These are phyloP conservation scores for Dasyprocta punctata DNA, from an alignment of 2,113 vertebrate species.

Conservation along the genomic window DNA sequence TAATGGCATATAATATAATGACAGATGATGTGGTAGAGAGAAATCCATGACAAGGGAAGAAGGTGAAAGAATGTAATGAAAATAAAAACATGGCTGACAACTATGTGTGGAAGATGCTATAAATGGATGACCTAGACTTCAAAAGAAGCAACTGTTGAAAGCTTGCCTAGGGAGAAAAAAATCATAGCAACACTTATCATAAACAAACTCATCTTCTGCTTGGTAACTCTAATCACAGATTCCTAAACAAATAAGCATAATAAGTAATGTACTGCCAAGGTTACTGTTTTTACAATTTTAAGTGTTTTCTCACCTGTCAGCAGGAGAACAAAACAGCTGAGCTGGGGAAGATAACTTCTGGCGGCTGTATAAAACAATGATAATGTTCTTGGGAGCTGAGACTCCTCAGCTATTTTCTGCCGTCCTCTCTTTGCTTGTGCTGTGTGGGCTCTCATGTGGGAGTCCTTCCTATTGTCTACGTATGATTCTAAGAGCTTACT, in stretches of 20 bases:
- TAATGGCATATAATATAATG: not conserved
- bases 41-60: not conserved
- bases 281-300: not conserved
- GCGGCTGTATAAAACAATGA: not conserved
- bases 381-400: not conserved
- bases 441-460: not conserved
- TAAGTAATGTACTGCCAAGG: not conserved
- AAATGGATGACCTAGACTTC: not conserved
- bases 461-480: not conserved
- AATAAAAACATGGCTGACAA: not conserved
- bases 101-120: not conserved
- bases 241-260: slow-evolving; percentile 13
- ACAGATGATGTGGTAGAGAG: not conserved
- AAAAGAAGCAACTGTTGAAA: not conserved
- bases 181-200: not conserved
- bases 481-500: not conserved
- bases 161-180: not conserved
- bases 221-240: not conserved
- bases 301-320: not conserved
- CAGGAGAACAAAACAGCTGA: not conserved
- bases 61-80: not conserved
- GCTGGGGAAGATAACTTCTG: not conserved
- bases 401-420: not conserved
- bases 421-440: not conserved
- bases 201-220: not conserved